Evolutionary conservation across 2,888 invertebrate species (phyloP).

Genomic region (Tryphoninae sp.): DNA sequence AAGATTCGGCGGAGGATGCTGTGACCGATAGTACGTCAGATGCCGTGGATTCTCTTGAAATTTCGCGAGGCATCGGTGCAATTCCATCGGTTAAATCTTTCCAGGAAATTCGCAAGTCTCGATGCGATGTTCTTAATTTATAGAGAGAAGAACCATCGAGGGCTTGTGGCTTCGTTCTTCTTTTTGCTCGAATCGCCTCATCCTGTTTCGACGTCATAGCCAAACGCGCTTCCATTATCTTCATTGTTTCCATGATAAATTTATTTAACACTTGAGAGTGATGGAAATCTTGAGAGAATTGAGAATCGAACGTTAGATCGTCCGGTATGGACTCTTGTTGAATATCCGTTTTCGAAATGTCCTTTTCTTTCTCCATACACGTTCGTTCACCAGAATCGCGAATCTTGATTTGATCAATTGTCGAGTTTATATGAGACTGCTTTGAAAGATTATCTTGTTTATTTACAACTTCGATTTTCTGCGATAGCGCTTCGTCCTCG

Average conservation of each 20-base stretch:
- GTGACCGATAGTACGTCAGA: conserved; percentile 75
- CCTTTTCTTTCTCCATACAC: not conserved
- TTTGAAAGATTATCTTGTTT: not conserved
- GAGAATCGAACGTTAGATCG: conserved; percentile 64
- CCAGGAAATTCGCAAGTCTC: conserved; percentile 70
- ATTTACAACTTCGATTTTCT: conserved; percentile 16
- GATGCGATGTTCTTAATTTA: conserved; percentile 65
- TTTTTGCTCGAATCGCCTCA: conserved; percentile 73
- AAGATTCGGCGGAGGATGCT: conserved; percentile 76
- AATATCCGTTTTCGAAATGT: conserved; percentile 12
- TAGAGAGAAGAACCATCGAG: conserved; percentile 69
- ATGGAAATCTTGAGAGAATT: conserved; percentile 56
- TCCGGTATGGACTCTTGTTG: conserved; percentile 64
- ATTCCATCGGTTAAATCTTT: conserved; percentile 67
- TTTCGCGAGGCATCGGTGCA: conserved; percentile 68
- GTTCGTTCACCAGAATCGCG: not conserved
- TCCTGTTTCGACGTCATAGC: conserved; percentile 71
- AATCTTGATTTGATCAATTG: not conserved
- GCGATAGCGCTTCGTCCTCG: conserved; percentile 74
- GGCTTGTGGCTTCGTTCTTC: conserved; percentile 68
- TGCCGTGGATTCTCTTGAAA: conserved; percentile 63
- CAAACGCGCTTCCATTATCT: conserved; percentile 72
- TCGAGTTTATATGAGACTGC: not conserved
- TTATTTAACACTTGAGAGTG: conserved; percentile 48
- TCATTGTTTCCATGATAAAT: conserved; percentile 63